Evolutionary conservation across 2,888 invertebrate genomes (phyloP), one percentile per base, ranked within the genome.

Genomic region (Chaitophorus viminalis): DNA sequence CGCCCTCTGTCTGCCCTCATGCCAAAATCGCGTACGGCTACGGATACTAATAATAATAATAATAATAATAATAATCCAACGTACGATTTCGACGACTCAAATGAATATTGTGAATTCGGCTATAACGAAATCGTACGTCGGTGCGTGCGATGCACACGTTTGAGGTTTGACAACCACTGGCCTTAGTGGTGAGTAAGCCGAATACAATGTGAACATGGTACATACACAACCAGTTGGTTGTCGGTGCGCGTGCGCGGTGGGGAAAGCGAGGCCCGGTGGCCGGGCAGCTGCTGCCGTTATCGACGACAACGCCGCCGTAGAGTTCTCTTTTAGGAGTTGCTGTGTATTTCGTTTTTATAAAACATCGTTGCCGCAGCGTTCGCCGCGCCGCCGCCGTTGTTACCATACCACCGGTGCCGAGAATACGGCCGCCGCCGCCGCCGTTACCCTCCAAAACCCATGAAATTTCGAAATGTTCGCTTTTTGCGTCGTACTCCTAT

Each of bases 251-350:
- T 78, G 85, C 85, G 85, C 85, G 31, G 77, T 70, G 52, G 68
- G 76, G 85, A 70, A 85, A 85, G 46, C 68, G 46, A 77, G 77
- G 85, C 85, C 85, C 77, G 85, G 85, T 78, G 85, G 78, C 52
- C 75, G 25, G 52, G 25, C 83, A 78, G 85, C 85, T 85, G 85
- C 76, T 33, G 84, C 46, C 25, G 85, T 33, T 76, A 31, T 46
- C 77, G 84, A 75, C 68, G 68, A 11, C 46, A 14, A 11, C 46
- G 14, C 46, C 46, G 46, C 3, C 39, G 3, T 11, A 5, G 46
- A 46, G 46, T 46, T 11, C 11, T 46, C 46, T 46, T 14, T 46
- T 11, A 14, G 14, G 46, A 46, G 46, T 46, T 46, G 14, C 14
- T 1, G 14, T 14, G 46, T 3, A 14, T 46, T 46, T 46, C 46